Conservation (phyloP, 2,888 invertebrate species). For the Lasioglossum vierecki region DNA sequence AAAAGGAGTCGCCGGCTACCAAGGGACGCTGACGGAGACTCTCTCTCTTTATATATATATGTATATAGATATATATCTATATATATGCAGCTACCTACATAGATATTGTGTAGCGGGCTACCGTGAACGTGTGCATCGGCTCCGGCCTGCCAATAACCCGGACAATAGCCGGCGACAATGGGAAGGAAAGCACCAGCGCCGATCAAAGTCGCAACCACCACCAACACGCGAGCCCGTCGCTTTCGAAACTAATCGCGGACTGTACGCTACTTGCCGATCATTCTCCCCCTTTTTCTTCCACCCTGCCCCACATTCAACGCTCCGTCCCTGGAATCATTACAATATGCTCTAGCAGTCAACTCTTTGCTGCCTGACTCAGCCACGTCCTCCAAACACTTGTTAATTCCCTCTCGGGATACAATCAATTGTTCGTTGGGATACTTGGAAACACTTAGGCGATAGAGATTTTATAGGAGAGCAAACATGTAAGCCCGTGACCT, state of each 20-base stretch:
- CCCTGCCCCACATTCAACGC: neutral
- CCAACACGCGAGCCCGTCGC: constrained; percentile 31
- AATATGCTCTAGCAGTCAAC: neutral
- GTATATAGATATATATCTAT: neutral
- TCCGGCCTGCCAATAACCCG: constrained; percentile 59
- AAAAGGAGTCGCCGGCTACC: constrained; percentile 9
- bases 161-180: constrained; percentile 61
- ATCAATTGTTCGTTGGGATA: neutral
- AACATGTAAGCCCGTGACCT: too few relatives aligned
- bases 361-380: neutral
- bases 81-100: neutral
- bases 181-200: constrained; percentile 54
- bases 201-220: constrained; percentile 52
- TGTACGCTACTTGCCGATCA: constrained; percentile 13
- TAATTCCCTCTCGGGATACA: neutral
- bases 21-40: constrained; percentile 14
- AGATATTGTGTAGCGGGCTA: neutral
- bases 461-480: too few relatives aligned
- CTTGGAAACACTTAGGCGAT: too few relatives aligned
- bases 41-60: neutral
- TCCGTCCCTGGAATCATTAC: neutral
- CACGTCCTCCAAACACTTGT: neutral
- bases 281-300: constrained; percentile 15
- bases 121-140: neutral
- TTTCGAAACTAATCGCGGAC: constrained; percentile 73